phyloP scores from a whole-genome alignment of 2,888 invertebrate species.

The Eupithecia inturbata region DNA sequence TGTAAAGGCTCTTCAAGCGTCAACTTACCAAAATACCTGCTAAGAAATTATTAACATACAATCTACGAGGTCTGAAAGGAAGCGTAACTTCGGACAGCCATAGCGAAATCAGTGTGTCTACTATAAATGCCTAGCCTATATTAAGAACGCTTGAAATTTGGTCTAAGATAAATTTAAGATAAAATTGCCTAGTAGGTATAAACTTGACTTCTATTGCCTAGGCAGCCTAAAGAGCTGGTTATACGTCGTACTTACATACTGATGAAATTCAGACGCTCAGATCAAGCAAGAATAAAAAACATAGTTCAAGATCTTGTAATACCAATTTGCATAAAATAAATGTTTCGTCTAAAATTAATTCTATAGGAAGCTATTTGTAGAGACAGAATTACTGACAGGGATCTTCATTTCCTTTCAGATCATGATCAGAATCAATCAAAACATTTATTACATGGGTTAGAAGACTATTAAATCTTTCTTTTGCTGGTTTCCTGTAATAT shows the following conservation, averaged over 20 bases:
- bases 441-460: neutral
- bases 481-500: neutral
- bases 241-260: constrained; percentile 27
- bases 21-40: constrained; percentile 22
- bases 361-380: neutral
- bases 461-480: neutral
- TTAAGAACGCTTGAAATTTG: neutral
- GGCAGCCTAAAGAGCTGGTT: constrained; percentile 1
- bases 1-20: constrained; percentile 1
- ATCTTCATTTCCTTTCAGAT: neutral
- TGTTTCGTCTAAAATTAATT: neutral
- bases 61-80: constrained; percentile 20
- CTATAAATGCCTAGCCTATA: constrained; percentile 1
- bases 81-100: constrained; percentile 13
- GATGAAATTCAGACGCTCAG: constrained; percentile 23
- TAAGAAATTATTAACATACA: constrained; percentile 12
- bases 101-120: constrained; percentile 9
- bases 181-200: neutral
- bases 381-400: neutral
- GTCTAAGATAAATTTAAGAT: neutral
- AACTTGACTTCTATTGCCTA: constrained; percentile 7
- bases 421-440: neutral
- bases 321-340: neutral
- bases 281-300: constrained; percentile 23
- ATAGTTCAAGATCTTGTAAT: neutral